Base-by-base conservation (phyloP, 2,888 invertebrate genomes). In the Oxystoma pomonae region DNA sequence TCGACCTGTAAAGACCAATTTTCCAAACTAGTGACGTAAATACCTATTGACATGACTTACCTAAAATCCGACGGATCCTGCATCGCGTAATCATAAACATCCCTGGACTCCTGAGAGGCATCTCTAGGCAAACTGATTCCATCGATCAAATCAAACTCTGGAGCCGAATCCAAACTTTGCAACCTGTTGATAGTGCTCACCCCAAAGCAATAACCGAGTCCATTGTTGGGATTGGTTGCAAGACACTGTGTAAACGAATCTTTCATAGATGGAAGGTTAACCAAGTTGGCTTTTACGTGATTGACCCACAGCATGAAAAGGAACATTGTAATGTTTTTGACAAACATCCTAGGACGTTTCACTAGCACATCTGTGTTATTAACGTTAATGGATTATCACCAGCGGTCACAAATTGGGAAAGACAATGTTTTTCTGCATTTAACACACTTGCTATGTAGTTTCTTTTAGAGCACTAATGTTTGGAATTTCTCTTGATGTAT, bases 61-160 rank as follows among this genome's bases (percentile, higher is more conserved):
- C 89, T 84, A 65, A 90, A 87, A 80, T 90, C 88, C 74, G 87
- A 85, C 0, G 91, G 90, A 80, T 91, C 89, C 66, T 87, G 87
- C 71, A 90, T 90, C 68, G 88, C 81, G 66, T 88, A 85, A 75
- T 86, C 87, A 58, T 86, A 83, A 64, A 87, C 81, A 65, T 87
- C 86, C 59, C 91, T 84, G 16, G 85, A 85, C 58, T 76, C 75
- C 58, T 87, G 84, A 61, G 87, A 85, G 20, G 86, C 87, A 73
- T 88, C 87, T 72, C 87, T 85, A 0, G 85, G 84, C 68, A 90
- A 83, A 16, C 84, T 83, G 1, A 91, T 80, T 16, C 88, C 89
- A 35, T 83, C 84, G 0, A 87, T 84, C 62, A 91, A 81, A 70
- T 87, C 87, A 65, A 89, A 87, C 18, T 88, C 84, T 5, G 90